Evolutionary conservation across 2,888 invertebrate genomes (phyloP), one percentile per base, ranked within the genome.

Genomic region (Pteria penguin): DNA sequence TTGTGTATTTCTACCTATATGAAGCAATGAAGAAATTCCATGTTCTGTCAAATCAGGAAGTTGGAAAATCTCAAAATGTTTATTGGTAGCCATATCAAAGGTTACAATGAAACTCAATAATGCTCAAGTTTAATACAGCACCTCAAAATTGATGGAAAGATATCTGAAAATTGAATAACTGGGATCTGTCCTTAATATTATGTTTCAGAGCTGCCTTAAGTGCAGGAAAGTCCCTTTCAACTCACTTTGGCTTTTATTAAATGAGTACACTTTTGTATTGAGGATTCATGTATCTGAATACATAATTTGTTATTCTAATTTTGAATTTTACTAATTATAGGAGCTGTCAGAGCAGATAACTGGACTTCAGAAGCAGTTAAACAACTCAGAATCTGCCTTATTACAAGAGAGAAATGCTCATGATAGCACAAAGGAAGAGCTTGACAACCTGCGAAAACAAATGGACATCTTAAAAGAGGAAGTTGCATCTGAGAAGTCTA

Each of bases 381-480:
- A 87, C 60, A 68, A 70, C 31, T 78, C 86, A 33, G 88, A 89
- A 63, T 78, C 83, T 4, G 84, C 83, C 14, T 78, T 89, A 45
- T 79, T 83, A 67, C 84, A 88, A 74, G 90, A 90, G 81, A 82
- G 80, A 60, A 75, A 84, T 18, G 86, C 87, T 1, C 90, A 90
- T 72, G 85, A 85, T 22, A 80, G 82, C 72, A 89, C 89, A 0
- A 76, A 84, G 18, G 87, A 86, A 27, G 89, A 90, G 75, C 80
- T 90, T 57, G 90, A 90, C 66, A 83, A 84, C 0, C 77, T 89
- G n/a, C 82, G 82, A 27, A 83, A 81, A 73, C 89, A 90, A 77
- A 73, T 89, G 32, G 81, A 77, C 4, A 75, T 73, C 4, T 31
- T 85, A 22, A 81, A 80, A 33, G 83, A 86, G 24, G 86, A 89